A percentile compares a stretch with the other conserved stretches of the same genome.
Conservation (phyloP, 2,113 vertebrate species). For the Myotis yumanensis region DNA sequence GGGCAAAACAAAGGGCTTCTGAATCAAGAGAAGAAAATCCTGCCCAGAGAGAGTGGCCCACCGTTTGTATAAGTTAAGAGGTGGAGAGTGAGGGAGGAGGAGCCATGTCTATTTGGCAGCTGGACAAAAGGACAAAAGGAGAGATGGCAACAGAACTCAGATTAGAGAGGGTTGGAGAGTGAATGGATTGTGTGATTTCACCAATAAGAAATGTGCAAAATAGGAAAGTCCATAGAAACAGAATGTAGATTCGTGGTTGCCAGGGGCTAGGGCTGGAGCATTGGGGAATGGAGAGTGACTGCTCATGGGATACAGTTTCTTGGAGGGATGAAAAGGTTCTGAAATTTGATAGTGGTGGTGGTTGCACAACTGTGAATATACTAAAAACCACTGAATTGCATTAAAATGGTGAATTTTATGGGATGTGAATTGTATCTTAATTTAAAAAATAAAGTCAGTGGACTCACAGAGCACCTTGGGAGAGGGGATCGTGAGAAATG, state of each 20-base stretch:
- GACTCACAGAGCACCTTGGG: neutral
- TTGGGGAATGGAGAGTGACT: neutral
- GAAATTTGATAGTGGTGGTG: neutral
- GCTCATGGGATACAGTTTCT: neutral
- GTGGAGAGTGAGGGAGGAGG: neutral
- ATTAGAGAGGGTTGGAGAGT: neutral
- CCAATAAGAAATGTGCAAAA: neutral
- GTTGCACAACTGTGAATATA: neutral
- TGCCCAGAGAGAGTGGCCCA: rapidly evolving
- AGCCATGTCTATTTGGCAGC: neutral
- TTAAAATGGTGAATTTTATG: neutral
- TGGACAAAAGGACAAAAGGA: neutral
- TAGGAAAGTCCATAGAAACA: neutral
- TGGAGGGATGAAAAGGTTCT: neutral
- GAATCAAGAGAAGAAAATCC: neutral
- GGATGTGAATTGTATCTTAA: neutral
- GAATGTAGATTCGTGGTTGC: neutral
- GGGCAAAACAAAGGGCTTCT: neutral
- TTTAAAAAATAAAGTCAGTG: neutral
- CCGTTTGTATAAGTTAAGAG: neutral
- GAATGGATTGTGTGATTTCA: neutral
- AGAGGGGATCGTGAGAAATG: neutral
- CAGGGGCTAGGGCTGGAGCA: neutral
- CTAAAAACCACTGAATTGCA: neutral
- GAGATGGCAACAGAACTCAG: neutral